phyloP scores from a whole-genome alignment of 2,888 invertebrate genomes.

The Platyscelio sp. region DNA sequence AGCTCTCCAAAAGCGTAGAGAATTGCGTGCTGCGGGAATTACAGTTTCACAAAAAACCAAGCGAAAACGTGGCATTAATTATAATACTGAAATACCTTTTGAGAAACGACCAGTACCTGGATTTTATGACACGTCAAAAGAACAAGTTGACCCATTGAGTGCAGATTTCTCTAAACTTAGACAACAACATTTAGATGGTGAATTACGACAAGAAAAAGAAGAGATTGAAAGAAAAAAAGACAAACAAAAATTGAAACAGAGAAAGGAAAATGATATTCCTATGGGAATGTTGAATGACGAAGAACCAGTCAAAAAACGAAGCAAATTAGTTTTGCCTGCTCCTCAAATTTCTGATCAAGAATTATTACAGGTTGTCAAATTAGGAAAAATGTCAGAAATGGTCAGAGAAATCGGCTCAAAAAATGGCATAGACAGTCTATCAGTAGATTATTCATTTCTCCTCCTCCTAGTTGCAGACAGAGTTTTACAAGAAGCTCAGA shows the following conservation, averaged over 20 bases:
- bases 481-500: constrained; percentile 97
- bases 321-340: constrained; percentile 97
- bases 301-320: constrained; percentile 96
- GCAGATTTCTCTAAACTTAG: constrained; percentile 95
- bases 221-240: constrained; percentile 97
- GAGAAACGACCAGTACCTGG: constrained; percentile 97
- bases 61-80: constrained; percentile 96
- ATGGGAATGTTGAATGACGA: constrained; percentile 94
- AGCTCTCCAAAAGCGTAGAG: constrained; percentile 98
- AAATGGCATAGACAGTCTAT: constrained; percentile 92
- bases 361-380: constrained; percentile 95
- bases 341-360: constrained; percentile 98
- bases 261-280: constrained; percentile 98
- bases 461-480: constrained; percentile 94
- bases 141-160: constrained; percentile 94
- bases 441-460: constrained; percentile 98
- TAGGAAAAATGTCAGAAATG: constrained; percentile 95
- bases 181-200: constrained; percentile 97
- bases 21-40: constrained; percentile 98
- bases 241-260: constrained; percentile 96
- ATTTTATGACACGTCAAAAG: constrained; percentile 97
- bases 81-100: constrained; percentile 98
- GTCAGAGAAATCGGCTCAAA: constrained; percentile 95
- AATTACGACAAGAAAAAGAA: constrained; percentile 95
- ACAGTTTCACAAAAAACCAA: constrained; percentile 90